These are phyloP conservation scores for Cheilosia soror DNA, from an alignment of 2,888 invertebrate genomes.

Conservation along the genomic window DNA sequence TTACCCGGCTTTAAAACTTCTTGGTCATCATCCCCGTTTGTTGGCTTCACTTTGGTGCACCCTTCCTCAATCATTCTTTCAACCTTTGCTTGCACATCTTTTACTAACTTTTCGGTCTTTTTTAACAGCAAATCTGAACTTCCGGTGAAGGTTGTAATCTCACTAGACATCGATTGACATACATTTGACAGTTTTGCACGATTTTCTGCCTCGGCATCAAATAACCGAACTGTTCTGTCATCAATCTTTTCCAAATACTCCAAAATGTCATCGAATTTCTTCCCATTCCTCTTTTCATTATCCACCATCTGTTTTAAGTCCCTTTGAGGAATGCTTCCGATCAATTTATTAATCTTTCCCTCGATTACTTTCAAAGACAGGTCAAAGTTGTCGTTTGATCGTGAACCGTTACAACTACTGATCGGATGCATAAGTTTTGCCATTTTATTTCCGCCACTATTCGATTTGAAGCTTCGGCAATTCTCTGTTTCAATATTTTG, in stretches of 20 bases:
- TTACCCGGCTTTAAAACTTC: background rate
- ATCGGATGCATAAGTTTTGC: conserved; percentile 76
- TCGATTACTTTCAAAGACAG: conserved; percentile 73
- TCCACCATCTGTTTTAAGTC: conserved; percentile 75
- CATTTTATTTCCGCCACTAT: conserved; percentile 58
- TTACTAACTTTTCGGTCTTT: conserved; percentile 79
- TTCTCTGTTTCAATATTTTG: conserved; percentile 77
- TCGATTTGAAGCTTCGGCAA: conserved; percentile 36
- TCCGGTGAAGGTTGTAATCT: conserved; percentile 80
- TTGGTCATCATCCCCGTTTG: background rate
- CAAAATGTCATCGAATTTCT: conserved; percentile 80
- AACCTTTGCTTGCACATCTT: conserved; percentile 77
- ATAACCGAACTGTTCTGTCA: conserved; percentile 79
- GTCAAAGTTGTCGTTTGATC: conserved; percentile 70
- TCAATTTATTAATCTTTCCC: conserved; percentile 76
- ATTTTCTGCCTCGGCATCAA: conserved; percentile 76
- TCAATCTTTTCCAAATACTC: conserved; percentile 79
- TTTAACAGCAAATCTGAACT: conserved; percentile 81
- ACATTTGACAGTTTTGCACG: conserved; percentile 77
- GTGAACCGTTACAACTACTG: conserved; percentile 62
- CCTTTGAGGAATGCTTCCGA: conserved; percentile 43
- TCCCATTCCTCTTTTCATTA: conserved; percentile 74
- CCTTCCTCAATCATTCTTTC: conserved; percentile 49
- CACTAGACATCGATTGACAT: conserved; percentile 79
- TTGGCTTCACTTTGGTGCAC: background rate